Conservation (phyloP, 2,113 vertebrate genomes). For the Numenius arquata region DNA sequence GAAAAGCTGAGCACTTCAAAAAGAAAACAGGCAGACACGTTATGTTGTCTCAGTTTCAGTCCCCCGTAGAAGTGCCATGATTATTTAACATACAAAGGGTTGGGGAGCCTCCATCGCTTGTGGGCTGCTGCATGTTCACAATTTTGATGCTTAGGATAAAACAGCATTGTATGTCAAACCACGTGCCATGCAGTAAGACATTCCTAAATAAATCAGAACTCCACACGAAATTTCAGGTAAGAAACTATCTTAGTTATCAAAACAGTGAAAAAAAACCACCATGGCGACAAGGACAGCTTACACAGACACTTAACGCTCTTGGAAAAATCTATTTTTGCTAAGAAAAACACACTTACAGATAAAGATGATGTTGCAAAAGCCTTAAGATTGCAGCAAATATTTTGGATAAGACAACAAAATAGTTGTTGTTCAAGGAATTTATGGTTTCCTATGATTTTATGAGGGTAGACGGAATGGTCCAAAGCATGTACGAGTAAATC, state of each 20-base stretch:
- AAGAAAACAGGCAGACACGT: neutral
- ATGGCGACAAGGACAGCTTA: neutral
- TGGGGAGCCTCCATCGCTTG: accelerated
- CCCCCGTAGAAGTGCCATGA: neutral
- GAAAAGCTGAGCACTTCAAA: neutral
- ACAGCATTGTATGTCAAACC: neutral
- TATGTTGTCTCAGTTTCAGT: neutral
- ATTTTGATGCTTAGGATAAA: neutral
- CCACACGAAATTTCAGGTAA: neutral
- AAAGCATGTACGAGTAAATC: neutral
- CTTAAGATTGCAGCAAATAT: neutral
- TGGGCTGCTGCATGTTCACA: neutral
- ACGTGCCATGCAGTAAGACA: neutral
- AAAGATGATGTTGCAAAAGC: neutral
- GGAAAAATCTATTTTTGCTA: neutral
- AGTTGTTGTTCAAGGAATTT: neutral
- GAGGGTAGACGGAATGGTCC: neutral
- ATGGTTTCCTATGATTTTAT: neutral
- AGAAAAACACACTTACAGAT: neutral
- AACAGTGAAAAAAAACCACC: neutral
- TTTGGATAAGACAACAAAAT: neutral
- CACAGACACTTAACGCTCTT: neutral
- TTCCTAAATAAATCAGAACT: neutral
- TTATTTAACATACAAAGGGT: neutral
- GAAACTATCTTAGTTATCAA: neutral